These are phyloP conservation scores for Pyrrhura leucotis DNA, from an alignment of 2,797 vertebrate genomes.

Conservation along the genomic window DNA sequence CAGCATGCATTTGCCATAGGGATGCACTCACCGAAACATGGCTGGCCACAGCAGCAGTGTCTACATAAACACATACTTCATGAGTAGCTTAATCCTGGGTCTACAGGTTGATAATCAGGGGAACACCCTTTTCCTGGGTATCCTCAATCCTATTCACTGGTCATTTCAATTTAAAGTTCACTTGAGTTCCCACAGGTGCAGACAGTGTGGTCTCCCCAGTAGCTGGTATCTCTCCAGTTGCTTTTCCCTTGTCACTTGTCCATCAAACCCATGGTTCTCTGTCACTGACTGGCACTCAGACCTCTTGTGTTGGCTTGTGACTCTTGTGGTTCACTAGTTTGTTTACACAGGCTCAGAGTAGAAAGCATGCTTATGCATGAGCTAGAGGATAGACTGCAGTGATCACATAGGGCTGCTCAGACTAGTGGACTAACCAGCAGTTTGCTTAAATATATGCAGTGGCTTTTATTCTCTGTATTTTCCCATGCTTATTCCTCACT, in stretches of 20 bases:
- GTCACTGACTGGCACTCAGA: not conserved
- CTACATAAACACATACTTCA: rapidly evolving
- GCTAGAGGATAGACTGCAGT: not conserved
- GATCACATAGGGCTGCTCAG: not conserved
- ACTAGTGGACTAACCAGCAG: not conserved
- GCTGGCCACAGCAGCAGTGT: not conserved
- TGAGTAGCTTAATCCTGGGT: not conserved
- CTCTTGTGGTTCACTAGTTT: not conserved
- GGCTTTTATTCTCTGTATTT: not conserved
- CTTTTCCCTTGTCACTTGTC: not conserved
- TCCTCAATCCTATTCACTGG: not conserved
- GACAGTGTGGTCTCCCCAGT: rapidly evolving
- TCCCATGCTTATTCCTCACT: not conserved
- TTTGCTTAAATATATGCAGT: not conserved
- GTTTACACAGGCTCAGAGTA: not conserved
- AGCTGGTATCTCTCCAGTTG: not conserved
- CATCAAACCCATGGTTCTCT: not conserved
- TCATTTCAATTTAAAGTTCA: not conserved
- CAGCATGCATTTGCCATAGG: too few relatives aligned
- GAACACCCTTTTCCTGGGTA: not conserved
- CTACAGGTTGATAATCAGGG: not conserved
- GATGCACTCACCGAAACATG: not conserved
- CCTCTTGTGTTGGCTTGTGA: not conserved
- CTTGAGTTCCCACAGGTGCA: not conserved
- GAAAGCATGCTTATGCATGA: not conserved